These are phyloP conservation scores for Eupithecia pulchellata DNA, from an alignment of 2,888 invertebrate genomes.

Conservation along the genomic window DNA sequence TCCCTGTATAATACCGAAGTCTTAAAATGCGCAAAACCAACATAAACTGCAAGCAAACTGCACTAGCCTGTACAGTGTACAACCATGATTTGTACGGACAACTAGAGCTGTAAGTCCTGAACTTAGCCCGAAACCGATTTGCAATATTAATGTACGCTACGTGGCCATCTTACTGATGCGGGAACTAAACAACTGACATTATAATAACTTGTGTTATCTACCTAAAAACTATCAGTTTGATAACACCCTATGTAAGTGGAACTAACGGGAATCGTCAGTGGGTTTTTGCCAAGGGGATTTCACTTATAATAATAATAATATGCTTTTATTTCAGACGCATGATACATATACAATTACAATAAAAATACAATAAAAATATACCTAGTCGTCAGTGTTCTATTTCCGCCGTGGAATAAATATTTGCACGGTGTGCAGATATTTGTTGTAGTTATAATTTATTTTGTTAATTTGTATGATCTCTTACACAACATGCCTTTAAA, in stretches of 20 bases:
- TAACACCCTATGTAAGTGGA: constrained; percentile 30
- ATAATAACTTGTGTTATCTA: constrained; percentile 48
- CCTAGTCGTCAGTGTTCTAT: too few species aligned
- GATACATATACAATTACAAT: too few species aligned
- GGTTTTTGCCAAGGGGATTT: neutral
- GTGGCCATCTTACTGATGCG: constrained; percentile 74
- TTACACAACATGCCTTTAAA: too few species aligned
- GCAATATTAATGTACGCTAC: constrained; percentile 79
- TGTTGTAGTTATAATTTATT: too few species aligned
- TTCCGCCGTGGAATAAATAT: too few species aligned
- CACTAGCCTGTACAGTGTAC: constrained; percentile 10
- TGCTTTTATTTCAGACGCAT: too few species aligned
- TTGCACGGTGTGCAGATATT: too few species aligned
- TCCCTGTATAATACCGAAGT: neutral
- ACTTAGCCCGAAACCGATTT: constrained; percentile 76
- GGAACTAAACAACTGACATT: constrained; percentile 51
- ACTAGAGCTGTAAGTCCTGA: constrained; percentile 74
- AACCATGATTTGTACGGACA: constrained; percentile 52
- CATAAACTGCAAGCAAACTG: constrained; percentile 21
- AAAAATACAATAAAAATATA: too few species aligned
- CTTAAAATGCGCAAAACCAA: neutral
- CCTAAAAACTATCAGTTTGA: constrained; percentile 45
- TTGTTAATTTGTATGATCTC: too few species aligned
- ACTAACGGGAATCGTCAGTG: neutral
- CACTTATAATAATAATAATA: neutral